Evolutionary conservation across 1,140 invertebrate species (phyloP), one percentile per base, ranked within the genome.

Genomic region (Drosophila saltans): DNA sequence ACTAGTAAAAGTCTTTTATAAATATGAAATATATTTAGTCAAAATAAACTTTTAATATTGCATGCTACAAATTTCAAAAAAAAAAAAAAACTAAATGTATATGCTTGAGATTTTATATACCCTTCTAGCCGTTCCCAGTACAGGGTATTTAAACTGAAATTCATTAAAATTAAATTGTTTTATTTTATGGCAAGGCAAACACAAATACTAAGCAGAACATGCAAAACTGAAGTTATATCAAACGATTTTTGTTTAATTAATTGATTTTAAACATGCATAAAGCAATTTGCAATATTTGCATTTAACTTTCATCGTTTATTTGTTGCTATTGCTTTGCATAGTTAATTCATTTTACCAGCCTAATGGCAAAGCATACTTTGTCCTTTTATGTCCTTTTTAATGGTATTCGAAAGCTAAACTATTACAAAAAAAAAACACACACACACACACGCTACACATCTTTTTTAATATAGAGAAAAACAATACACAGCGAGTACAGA

Each of bases 231-330:
- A 65, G 41, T 63, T 60, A 52, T 43, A 74, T 75, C 57, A 64
- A 80, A 69, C 39, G 58, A 72, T 39, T 80, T 79, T 64, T 62
- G 66, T 68, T 70, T 78, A 70, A 81, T 81, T 81, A 81, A 81
- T 81, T 81, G 71, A 69, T 82, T 81, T 82, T 78, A 75, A 82
- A 67, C 64, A 78, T 62, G 80, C 66, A 82, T 76, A 77, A 81
- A 77, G 48, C 70, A 78, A 81, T 78, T 75, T 65, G 45, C 41
- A 62, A 39, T 78, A 73, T 81, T 82, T 81, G 70, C 33, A 57
- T 52, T 69, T 69, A 28, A 30, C 36, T 65, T 56, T 9, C 36
- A 56, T 45, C 8, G 69, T 61, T 65, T 65, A 57, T 65, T 40
- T 24, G 24, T 10, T 10, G 45, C 45, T 21, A 26, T 52, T 52